A percentile compares a stretch with the other conserved stretches of the same genome.
Evolutionary conservation across 2,888 invertebrate species (phyloP).

Genomic region (Branchellion lobata): DNA sequence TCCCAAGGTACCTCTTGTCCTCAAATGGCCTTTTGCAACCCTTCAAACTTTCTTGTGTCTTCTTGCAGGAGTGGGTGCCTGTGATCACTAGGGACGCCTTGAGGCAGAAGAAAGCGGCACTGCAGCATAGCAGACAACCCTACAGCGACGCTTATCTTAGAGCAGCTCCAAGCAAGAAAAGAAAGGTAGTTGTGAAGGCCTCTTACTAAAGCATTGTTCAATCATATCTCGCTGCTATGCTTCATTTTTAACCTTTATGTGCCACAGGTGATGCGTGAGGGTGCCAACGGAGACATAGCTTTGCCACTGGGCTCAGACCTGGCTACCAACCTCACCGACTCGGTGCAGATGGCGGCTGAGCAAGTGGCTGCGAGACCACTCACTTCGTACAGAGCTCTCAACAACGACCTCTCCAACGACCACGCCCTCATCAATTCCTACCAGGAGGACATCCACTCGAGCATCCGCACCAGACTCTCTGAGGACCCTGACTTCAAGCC

Average conservation of each 20-base stretch:
- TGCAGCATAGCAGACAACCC: constrained; percentile 63
- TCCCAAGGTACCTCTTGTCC: constrained; percentile 66
- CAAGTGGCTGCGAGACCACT: constrained; percentile 65
- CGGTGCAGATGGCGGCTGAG: constrained; percentile 64
- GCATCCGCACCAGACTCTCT: constrained; percentile 64
- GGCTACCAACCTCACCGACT: constrained; percentile 54
- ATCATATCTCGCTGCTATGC: too few relatives aligned
- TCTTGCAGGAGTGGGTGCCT: constrained; percentile 81
- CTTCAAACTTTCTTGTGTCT: too few relatives aligned
- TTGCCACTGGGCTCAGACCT: background rate
- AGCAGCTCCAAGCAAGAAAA: constrained; percentile 84
- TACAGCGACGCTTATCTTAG: constrained; percentile 87
- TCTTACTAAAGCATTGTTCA: too few relatives aligned
- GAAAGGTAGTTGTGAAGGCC: constrained; percentile 69
- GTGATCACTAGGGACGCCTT: constrained; percentile 79
- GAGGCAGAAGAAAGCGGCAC: constrained; percentile 70
- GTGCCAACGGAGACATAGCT: background rate
- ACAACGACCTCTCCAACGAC: constrained; percentile 65
- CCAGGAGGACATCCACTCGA: constrained; percentile 64
- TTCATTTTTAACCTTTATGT: background rate
- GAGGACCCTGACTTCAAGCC: constrained; percentile 63
- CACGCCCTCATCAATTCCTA: constrained; percentile 66
- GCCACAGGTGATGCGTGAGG: constrained; percentile 57
- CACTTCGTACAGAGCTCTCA: constrained; percentile 64
- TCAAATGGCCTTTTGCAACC: background rate